Percentiles rank a stretch among this genome's conserved stretches.
These are phyloP conservation scores for Amaurobius ferox DNA, from an alignment of 2,888 invertebrate genomes.

Conservation along the genomic window DNA sequence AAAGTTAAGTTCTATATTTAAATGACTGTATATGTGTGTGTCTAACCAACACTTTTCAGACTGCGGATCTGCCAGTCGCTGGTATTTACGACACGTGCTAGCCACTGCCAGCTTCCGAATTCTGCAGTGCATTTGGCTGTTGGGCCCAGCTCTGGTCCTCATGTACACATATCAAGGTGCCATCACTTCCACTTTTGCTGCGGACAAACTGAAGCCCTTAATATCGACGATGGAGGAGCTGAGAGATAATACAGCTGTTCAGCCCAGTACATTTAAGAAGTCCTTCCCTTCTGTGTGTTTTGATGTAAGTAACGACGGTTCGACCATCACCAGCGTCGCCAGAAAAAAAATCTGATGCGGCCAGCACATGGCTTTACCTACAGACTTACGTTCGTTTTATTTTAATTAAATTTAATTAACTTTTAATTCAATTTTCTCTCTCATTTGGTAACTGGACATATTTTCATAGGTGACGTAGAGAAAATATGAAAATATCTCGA, in stretches of 20 bases:
- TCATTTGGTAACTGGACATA: too few relatives aligned
- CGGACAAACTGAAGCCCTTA: constrained; percentile 28
- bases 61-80: not conserved
- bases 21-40: too few relatives aligned
- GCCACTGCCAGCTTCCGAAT: constrained; percentile 20
- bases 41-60: too few relatives aligned
- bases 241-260: not conserved
- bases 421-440: too few relatives aligned
- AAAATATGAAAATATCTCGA: too few relatives aligned
- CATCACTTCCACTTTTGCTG: constrained; percentile 33
- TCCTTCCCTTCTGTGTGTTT: constrained; percentile 19
- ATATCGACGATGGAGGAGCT: constrained; percentile 23
- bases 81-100: constrained; percentile 4
- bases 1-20: too few relatives aligned
- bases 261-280: not conserved
- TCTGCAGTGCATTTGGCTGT: constrained; percentile 18
- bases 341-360: too few relatives aligned
- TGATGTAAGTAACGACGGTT: constrained; percentile 13
- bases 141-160: constrained; percentile 18
- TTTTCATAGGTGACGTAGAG: too few relatives aligned
- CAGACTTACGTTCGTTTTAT: too few relatives aligned
- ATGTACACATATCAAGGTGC: constrained; percentile 29
- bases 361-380: too few relatives aligned
- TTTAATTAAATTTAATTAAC: too few relatives aligned
- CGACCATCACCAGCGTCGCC: too few relatives aligned